Base-by-base conservation (phyloP, 2,113 vertebrate genomes). In the Hipposideros armiger region DNA sequence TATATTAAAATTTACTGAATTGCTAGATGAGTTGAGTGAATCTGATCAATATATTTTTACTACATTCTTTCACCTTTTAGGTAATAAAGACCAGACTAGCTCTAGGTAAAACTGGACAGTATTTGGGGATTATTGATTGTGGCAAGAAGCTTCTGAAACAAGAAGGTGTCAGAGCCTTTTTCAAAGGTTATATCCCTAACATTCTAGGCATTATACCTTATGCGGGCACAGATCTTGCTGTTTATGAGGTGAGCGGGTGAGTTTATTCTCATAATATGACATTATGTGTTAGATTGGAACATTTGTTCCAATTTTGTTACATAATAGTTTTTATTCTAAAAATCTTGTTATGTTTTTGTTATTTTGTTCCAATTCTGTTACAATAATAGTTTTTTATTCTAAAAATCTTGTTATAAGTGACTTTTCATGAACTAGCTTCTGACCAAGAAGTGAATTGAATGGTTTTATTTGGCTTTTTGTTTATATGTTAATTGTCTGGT, bases 231-330 rank as follows among this genome's bases (percentile, higher is more conserved):
- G 99, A 99, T 96, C 98, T 99, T 17, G 99, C 99, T 93, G 98
- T 99, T 97, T 99, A 99, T 97, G 99, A 99, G 99, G 99, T 99
- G 97, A 98, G 97, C 90, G 99, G 99, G 99, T 99, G 97, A 98
- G 97, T 92, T 95, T 97, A 92, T 86, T 96, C 76, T 50, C 52
- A 60, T 81, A 42, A 74, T 66, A 52, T 17, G 52, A 60, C 2
- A 15, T 76, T 84, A 60, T 81, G 5, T 42, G 70, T 89, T 93
- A 67, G 24, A 76, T 77, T 87, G 73, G 58, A 88, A 84, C 67
- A 92, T 64, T 40, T 67, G 22, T 36, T 36, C 36, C 36, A 36
- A 36, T 36, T 36, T 36, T 36, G 36, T 7, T 16, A 56, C 17
- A 19, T n/a, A 56, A 28, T 32, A 42, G 32, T 85, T 94, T 90